Evolutionary conservation across 2,797 vertebrate species (phyloP).

Genomic region (Echiichthys vipera): DNA sequence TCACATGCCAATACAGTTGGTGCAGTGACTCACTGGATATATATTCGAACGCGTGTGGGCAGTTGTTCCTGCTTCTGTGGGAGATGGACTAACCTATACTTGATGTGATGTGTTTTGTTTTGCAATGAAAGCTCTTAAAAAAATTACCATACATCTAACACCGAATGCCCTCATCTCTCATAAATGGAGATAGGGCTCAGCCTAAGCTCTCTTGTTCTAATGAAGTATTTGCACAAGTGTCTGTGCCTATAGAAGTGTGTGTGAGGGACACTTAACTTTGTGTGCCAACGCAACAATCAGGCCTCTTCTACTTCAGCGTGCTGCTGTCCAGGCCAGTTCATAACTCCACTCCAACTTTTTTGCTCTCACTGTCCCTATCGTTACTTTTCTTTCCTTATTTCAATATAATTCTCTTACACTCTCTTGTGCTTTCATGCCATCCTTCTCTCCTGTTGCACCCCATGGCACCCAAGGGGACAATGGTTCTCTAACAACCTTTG

Average conservation of each 20-base stretch:
- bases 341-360: constrained; percentile 27
- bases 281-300: constrained; percentile 17
- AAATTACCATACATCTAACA: constrained; percentile 11
- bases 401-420: constrained; percentile 19
- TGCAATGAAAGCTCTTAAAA: neutral
- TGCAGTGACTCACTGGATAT: constrained; percentile 13
- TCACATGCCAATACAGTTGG: constrained; percentile 25
- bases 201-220: constrained; percentile 7
- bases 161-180: neutral
- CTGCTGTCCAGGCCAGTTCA: constrained; percentile 39
- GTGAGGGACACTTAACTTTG: constrained; percentile 16
- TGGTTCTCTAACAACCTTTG: constrained; percentile 63
- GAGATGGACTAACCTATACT: constrained; percentile 14
- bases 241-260: neutral
- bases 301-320: constrained; percentile 21
- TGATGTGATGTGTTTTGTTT: neutral
- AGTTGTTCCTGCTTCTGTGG: constrained; percentile 7
- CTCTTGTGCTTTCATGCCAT: constrained; percentile 25
- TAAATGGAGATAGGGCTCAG: neutral
- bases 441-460: constrained; percentile 31
- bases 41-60: constrained; percentile 12
- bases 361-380: neutral
- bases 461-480: constrained; percentile 51
- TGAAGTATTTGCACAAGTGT: constrained; percentile 10
- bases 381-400: constrained; percentile 29